Conservation (phyloP, 92 coral and sea anemone species). For the Scolanthus callimorphus region DNA sequence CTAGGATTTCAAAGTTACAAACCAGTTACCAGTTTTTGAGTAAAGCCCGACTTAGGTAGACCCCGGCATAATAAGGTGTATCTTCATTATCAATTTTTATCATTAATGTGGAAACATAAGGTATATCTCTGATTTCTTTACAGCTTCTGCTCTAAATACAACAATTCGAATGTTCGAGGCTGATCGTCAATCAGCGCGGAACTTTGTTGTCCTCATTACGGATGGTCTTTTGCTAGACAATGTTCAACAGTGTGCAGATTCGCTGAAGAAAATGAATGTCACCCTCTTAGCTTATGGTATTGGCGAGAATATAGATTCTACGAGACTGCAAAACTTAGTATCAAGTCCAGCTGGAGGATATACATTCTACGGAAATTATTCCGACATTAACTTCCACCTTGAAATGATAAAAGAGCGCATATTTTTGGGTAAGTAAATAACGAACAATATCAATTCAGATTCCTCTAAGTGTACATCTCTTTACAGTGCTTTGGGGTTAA, state of each 20-base stretch:
- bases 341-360: neutral
- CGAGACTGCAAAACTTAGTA: neutral
- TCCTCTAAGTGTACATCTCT: too few species aligned
- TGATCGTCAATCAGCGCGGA: neutral
- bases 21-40: too few species aligned
- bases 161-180: neutral
- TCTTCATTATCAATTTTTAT: too few species aligned
- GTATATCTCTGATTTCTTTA: neutral
- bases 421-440: neutral
- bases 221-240: neutral
- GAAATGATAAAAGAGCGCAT: neutral
- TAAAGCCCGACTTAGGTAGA: too few species aligned
- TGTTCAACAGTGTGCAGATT: neutral
- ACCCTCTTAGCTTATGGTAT: neutral
- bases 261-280: neutral
- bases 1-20: too few species aligned
- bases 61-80: too few species aligned
- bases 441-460: too few species aligned
- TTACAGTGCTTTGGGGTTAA: too few species aligned
- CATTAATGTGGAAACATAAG: too few species aligned
- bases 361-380: neutral
- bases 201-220: neutral
- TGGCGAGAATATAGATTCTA: neutral
- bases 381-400: neutral
- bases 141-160: neutral